Evolutionary conservation across 2,113 vertebrate genomes (phyloP).

Genomic region (Antennarius striatus): DNA sequence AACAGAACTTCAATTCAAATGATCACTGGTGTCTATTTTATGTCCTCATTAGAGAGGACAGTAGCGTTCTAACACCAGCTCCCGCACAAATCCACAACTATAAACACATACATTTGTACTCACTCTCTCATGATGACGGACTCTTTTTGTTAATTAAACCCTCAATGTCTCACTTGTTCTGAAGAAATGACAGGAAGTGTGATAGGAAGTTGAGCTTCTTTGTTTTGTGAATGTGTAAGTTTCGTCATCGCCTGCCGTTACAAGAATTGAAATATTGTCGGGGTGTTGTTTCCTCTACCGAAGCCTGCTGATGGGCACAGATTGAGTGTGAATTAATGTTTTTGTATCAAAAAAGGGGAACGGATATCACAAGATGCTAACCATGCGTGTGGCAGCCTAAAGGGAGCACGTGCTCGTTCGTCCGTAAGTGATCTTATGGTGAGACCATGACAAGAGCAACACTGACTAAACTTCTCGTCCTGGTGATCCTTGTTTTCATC

Average conservation of each 20-base stretch:
- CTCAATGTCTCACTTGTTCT: conserved; percentile 48
- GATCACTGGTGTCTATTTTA: not conserved
- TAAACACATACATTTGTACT: conserved; percentile 36
- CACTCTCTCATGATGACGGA: conserved; percentile 27
- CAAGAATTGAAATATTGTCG: not conserved
- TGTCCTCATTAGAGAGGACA: not conserved
- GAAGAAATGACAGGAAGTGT: conserved; percentile 72
- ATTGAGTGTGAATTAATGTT: not conserved
- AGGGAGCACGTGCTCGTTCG: not conserved
- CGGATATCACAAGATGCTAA: conserved; percentile 9
- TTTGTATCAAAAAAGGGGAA: conserved; percentile 36
- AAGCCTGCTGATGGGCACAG: not conserved
- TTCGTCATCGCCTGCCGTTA: not conserved
- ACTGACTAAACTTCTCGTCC: conserved; percentile 80
- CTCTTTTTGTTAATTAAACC: conserved; percentile 4
- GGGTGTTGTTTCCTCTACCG: not conserved
- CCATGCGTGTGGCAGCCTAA: conserved; percentile 6
- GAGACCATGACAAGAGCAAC: conserved; percentile 78
- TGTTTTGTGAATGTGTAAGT: not conserved
- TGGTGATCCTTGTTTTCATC: conserved; percentile 82
- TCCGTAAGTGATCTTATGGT: conserved; percentile 48
- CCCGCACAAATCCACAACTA: not conserved
- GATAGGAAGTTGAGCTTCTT: conserved; percentile 62
- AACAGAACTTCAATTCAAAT: not conserved
- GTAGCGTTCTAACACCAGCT: no score